Conservation (phyloP, 2,888 invertebrate species). For the Gortyna flavago region DNA sequence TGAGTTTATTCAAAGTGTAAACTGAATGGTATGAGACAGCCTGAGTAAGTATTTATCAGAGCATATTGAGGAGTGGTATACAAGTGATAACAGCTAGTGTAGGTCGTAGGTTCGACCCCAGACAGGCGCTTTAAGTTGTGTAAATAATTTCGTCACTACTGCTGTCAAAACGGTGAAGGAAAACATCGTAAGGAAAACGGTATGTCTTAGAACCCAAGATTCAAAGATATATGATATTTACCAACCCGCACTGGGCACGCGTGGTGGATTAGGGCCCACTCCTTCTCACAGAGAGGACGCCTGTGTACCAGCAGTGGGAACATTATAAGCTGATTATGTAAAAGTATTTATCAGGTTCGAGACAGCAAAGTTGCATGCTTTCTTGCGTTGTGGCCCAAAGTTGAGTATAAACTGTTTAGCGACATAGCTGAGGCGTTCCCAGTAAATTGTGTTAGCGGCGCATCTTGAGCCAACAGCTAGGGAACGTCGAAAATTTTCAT, state of each 20-base stretch:
- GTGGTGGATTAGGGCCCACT: not conserved
- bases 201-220: not conserved
- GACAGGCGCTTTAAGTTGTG: not conserved
- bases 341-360: slow-evolving; percentile 62
- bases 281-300: not conserved
- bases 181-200: not conserved
- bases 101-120: not conserved
- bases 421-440: slow-evolving; percentile 69
- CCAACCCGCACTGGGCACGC: not conserved
- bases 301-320: not conserved
- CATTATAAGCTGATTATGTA: not conserved
- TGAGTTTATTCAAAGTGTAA: slow-evolving; percentile 57
- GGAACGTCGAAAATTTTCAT: slow-evolving; percentile 74
- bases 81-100: not conserved
- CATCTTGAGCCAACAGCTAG: slow-evolving; percentile 70
- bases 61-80: not conserved
- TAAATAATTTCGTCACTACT: not conserved
- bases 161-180: too few relatives aligned
- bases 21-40: slow-evolving; percentile 53
- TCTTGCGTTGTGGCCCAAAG: slow-evolving; percentile 66
- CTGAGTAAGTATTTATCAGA: slow-evolving; percentile 62
- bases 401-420: slow-evolving; percentile 77
- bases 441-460: slow-evolving; percentile 77
- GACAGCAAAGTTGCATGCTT: slow-evolving; percentile 64
- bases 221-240: not conserved